Percentiles rank a stretch among this genome's conserved stretches.
phyloP scores from a whole-genome alignment of 2,113 vertebrate species.

The Porphyrio hochstetteri region DNA sequence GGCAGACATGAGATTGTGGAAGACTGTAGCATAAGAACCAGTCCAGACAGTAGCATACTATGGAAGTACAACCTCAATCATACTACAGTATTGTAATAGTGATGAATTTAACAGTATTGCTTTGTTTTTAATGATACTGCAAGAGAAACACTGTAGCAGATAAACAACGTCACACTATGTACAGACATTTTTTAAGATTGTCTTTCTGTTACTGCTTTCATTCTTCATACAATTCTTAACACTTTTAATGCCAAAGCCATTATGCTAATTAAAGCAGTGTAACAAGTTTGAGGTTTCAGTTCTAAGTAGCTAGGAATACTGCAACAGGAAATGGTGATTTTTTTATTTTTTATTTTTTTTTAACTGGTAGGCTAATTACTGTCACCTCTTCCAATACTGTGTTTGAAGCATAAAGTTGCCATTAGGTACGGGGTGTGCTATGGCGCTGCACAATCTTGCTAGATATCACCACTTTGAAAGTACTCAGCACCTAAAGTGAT shows the following conservation, averaged over 20 bases:
- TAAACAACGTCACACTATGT: neutral
- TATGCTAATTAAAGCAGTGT: neutral
- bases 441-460: neutral
- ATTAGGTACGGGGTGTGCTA: neutral
- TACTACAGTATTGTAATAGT: neutral
- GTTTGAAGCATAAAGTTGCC: neutral
- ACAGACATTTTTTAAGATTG: neutral
- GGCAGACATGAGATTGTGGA: neutral
- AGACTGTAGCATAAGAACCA: neutral
- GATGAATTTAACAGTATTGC: neutral
- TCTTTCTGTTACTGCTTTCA: neutral
- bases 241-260: neutral
- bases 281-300: neutral
- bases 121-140: neutral
- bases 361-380: neutral
- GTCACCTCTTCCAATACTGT: neutral
- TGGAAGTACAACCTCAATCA: neutral
- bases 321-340: neutral
- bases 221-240: neutral
- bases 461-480: neutral
- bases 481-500: neutral
- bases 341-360: neutral
- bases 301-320: neutral
- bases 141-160: neutral
- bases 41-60: rapidly evolving